Evolutionary conservation across 2,113 vertebrate species (phyloP), one percentile per base, ranked within the genome.

Genomic region (Brachypteracias leptosomus): DNA sequence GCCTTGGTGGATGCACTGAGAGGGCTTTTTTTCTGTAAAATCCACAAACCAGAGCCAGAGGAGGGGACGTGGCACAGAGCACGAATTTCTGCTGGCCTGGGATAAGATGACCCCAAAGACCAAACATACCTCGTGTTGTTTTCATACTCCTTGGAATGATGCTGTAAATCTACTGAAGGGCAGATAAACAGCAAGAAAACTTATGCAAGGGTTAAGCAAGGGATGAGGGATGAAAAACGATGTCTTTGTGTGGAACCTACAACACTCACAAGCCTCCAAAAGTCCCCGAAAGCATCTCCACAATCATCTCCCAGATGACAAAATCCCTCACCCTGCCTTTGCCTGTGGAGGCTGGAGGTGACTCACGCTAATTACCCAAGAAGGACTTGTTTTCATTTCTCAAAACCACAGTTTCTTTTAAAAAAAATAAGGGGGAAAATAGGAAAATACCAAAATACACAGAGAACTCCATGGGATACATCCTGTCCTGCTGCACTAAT

Each of bases 361-460:
- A 96, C 93, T 95, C 93, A 93, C 33, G 49, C 86, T 62, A 81
- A 93, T 93, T 87, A 85, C 86, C 76, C 90, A 87, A 72, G 79
- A 18, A 62, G 44, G 65, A 38, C 73, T 93, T 95, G 92, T 96
- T 96, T 95, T 94, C 88, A 90, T 95, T 96, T 81, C 77, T 75
- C 25, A 91, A 97, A 96, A 61, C 92, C 96, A 90, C 88, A 94
- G 72, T 61, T 91, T 83, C 75, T 88, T 58, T 8, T 2, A 4
- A 28, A 93, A 95, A 86, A 49, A 72, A 16, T 1, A 10, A 13
- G 10, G 36, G 19, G 19, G 16, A 1, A 18, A 38, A 77, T 11
- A 77, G 89, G 68, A 73, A 95, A 96, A 94, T 54, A 79, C 36
- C 89, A 95, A 96, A 93, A 95, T 70, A 91, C 28, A 67, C 55